These are phyloP conservation scores for Melieria omissa DNA, from an alignment of 2,888 invertebrate species.

Conservation along the genomic window DNA sequence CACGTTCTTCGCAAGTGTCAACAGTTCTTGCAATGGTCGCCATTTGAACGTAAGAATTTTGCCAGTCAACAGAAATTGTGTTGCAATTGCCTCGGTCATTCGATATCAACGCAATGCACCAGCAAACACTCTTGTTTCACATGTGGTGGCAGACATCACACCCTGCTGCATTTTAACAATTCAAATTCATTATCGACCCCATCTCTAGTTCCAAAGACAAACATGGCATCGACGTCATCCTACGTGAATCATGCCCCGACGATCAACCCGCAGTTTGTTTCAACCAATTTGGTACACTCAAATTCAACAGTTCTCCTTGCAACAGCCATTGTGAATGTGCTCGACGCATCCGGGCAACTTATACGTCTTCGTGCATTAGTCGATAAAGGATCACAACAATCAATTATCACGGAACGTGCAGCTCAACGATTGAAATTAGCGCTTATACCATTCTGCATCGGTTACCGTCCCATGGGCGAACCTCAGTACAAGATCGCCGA, in stretches of 20 bases:
- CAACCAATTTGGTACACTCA: constrained; percentile 2
- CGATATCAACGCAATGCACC: constrained; percentile 19
- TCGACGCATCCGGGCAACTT: not conserved
- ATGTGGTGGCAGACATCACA: constrained; percentile 18
- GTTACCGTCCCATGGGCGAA: constrained; percentile 23
- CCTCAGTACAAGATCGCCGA: constrained; percentile 19
- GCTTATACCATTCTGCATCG: constrained; percentile 11
- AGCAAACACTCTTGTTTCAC: constrained; percentile 21
- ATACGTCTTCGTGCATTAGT: constrained; percentile 6
- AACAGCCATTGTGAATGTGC: not conserved
- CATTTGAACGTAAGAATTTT: constrained; percentile 24
- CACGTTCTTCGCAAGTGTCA: constrained; percentile 29
- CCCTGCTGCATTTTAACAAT: constrained; percentile 22
- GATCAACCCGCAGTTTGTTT: not conserved
- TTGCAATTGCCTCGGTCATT: constrained; percentile 24
- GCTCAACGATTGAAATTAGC: constrained; percentile 4
- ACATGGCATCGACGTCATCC: not conserved
- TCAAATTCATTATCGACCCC: constrained; percentile 13
- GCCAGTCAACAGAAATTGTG: constrained; percentile 5
- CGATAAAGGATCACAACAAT: constrained; percentile 6
- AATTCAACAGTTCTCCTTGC: constrained; percentile 10
- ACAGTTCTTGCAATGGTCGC: constrained; percentile 32
- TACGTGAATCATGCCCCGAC: constrained; percentile 15
- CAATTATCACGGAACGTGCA: constrained; percentile 9
- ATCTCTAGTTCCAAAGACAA: not conserved